phyloP scores from a whole-genome alignment of 2,797 vertebrate species.

The Coregonus sp. region DNA sequence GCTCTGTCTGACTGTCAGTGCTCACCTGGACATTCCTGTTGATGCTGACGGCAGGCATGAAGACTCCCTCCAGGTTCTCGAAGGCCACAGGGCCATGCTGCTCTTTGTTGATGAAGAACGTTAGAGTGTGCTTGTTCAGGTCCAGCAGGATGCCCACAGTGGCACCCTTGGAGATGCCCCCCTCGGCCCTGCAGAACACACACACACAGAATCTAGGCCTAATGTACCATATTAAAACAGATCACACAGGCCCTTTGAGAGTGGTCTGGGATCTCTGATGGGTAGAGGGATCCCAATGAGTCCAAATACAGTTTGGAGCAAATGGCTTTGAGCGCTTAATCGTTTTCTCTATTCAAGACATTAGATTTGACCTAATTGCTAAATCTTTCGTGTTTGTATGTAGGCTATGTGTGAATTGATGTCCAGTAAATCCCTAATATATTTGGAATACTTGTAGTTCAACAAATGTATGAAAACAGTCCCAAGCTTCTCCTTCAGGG shows the following conservation, averaged over 20 bases:
- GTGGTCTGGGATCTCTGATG: background rate
- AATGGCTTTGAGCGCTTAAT: background rate
- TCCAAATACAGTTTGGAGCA: background rate
- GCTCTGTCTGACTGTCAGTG: background rate
- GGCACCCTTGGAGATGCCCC: conserved; percentile 90
- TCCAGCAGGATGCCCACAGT: conserved; percentile 94
- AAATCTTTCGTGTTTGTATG: background rate
- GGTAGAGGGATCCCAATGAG: background rate
- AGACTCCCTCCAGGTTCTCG: conserved; percentile 91
- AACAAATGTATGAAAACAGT: background rate
- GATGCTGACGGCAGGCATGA: conserved; percentile 96
- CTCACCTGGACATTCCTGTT: conserved; percentile 96
- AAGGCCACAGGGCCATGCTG: conserved; percentile 96
- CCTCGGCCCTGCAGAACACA: conserved; percentile 83
- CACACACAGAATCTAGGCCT: conserved; percentile 7
- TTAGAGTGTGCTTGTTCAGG: conserved; percentile 88
- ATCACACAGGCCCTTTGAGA: background rate
- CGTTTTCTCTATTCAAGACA: background rate
- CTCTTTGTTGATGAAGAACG: conserved; percentile 93
- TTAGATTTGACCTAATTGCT: background rate
- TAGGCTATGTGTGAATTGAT: background rate
- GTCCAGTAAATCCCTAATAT: background rate
- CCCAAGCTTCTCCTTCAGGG: background rate
- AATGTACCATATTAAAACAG: background rate
- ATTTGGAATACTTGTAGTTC: background rate